Conservation (phyloP, 1,140 invertebrate genomes). For the Aporrectodea caliginosa region DNA sequence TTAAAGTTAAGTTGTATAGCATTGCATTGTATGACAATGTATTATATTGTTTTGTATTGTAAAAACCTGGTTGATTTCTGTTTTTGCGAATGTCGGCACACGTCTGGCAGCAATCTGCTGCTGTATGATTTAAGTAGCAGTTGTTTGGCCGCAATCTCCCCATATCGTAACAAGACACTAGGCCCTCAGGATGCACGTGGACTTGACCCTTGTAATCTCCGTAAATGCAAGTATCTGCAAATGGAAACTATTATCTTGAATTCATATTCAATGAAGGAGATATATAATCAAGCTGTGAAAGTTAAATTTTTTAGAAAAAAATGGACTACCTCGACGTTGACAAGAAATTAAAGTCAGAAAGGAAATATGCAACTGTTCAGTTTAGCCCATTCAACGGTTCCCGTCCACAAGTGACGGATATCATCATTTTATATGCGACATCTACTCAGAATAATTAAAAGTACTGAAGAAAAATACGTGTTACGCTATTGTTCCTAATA, state of each 20-base stretch:
- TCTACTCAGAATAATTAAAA: no score
- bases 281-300: no score
- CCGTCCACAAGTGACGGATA: neutral
- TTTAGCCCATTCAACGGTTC: neutral
- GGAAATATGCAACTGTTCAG: neutral
- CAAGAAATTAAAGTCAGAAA: no score
- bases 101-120: neutral
- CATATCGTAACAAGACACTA: neutral
- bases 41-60: neutral
- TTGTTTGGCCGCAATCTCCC: neutral
- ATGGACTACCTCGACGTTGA: no score
- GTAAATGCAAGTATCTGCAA: slow-evolving; percentile 16
- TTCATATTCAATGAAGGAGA: no score
- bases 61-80: neutral
- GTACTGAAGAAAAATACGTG: no score
- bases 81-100: neutral
- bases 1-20: no score
- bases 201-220: slow-evolving; percentile 6
- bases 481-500: no score
- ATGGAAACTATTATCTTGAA: no score
- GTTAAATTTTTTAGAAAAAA: no score
- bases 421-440: no score
- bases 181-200: neutral
- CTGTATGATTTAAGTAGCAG: neutral
- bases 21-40: neutral